These are phyloP conservation scores for Poeciliopsis turrubarensis DNA, from an alignment of 2,113 vertebrate genomes.

Conservation along the genomic window DNA sequence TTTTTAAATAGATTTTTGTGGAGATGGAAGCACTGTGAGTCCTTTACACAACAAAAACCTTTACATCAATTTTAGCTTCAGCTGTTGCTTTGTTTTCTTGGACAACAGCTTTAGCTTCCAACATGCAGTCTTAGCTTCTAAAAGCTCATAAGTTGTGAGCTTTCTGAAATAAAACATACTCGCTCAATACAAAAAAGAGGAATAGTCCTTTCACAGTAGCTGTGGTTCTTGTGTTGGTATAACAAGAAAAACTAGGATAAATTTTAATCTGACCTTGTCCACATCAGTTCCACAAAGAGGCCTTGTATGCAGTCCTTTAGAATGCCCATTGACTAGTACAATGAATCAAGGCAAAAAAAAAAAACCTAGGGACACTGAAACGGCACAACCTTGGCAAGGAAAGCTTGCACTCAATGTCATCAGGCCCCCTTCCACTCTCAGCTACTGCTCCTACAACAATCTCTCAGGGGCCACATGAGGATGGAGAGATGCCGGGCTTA, in stretches of 20 bases:
- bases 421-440: conserved; percentile 30
- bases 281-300: conserved; percentile 56
- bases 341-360: conserved; percentile 61
- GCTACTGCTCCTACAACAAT: conserved; percentile 49
- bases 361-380: conserved; percentile 54
- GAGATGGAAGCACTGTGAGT: too few relatives aligned
- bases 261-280: conserved; percentile 54
- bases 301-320: conserved; percentile 58
- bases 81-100: not conserved
- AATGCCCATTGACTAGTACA: conserved; percentile 50
- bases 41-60: too few relatives aligned
- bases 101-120: not conserved
- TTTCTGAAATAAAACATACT: not conserved
- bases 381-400: conserved; percentile 66
- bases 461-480: conserved; percentile 44
- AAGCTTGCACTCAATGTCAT: conserved; percentile 66
- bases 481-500: not conserved
- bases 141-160: not conserved
- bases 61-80: too few relatives aligned
- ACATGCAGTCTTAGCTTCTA: not conserved
- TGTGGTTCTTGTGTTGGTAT: conserved; percentile 14
- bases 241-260: conserved; percentile 15
- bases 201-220: conserved; percentile 9
- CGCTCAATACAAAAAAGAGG: conserved; percentile 6
- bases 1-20: too few relatives aligned